Conservation (phyloP, 2,113 vertebrate genomes). For the Dasypus novemcinctus region DNA sequence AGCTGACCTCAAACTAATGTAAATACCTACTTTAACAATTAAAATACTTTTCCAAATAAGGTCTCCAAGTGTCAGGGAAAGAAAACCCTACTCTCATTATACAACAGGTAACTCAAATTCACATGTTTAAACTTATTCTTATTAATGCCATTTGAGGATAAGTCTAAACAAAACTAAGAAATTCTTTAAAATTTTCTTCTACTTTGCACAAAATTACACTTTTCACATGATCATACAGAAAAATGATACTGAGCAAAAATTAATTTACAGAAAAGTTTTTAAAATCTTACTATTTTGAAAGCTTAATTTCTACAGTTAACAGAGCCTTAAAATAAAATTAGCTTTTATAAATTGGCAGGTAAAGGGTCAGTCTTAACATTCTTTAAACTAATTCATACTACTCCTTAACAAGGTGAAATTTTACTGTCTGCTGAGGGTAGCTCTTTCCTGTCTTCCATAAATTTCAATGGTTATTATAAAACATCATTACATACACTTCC, state of each 20-base stretch:
- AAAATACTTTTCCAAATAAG: slow-evolving; percentile 51
- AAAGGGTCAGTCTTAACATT: slow-evolving; percentile 67
- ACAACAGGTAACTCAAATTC: slow-evolving; percentile 39
- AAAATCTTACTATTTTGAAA: slow-evolving; percentile 53
- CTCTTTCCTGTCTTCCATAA: slow-evolving; percentile 45
- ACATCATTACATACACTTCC: slow-evolving; percentile 62
- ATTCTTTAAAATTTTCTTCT: slow-evolving; percentile 40
- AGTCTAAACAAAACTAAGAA: slow-evolving; percentile 55
- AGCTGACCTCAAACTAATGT: slow-evolving; percentile 8
- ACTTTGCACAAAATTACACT: slow-evolving; percentile 64
- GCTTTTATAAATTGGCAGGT: slow-evolving; percentile 5
- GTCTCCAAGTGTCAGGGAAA: background rate
- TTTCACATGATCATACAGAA: slow-evolving; percentile 63
- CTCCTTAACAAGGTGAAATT: slow-evolving; percentile 38
- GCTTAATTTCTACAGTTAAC: slow-evolving; percentile 34
- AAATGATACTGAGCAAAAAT: slow-evolving; percentile 42
- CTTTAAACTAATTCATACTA: slow-evolving; percentile 56
- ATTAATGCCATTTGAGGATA: slow-evolving; percentile 11
- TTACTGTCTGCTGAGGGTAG: slow-evolving; percentile 31
- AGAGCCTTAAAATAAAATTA: slow-evolving; percentile 56
- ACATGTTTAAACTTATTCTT: slow-evolving; percentile 11
- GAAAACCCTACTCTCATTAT: background rate
- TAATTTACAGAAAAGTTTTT: slow-evolving; percentile 44
- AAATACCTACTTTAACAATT: slow-evolving; percentile 43
- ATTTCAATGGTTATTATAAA: slow-evolving; percentile 27